Conservation (phyloP, 2,797 vertebrate genomes). For the Sebastes dallii region DNA sequence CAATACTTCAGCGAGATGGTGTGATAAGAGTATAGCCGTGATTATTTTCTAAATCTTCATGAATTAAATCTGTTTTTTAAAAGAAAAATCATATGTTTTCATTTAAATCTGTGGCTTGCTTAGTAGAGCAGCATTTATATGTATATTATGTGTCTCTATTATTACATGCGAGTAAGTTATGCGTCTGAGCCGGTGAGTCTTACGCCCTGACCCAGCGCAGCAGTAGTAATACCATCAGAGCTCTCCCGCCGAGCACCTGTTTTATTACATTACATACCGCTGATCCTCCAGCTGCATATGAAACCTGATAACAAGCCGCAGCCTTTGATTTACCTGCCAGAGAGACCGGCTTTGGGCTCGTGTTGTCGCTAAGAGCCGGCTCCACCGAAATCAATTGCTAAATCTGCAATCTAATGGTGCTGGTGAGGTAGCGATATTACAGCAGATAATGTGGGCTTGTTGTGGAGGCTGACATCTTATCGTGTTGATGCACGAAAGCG, state of each 20-base stretch:
- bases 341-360: constrained; percentile 37
- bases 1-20: constrained; percentile 45
- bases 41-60: constrained; percentile 51
- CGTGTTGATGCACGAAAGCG: not conserved
- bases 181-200: constrained; percentile 40
- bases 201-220: constrained; percentile 50
- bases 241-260: constrained; percentile 57
- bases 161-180: constrained; percentile 58
- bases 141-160: constrained; percentile 6
- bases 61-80: constrained; percentile 21
- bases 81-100: not conserved
- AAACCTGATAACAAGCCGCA: constrained; percentile 71
- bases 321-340: constrained; percentile 68
- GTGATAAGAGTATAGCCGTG: constrained; percentile 28
- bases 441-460: constrained; percentile 21
- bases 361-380: constrained; percentile 34
- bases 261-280: constrained; percentile 69
- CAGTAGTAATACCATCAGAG: constrained; percentile 61
- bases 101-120: not conserved
- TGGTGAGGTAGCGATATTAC: constrained; percentile 10
- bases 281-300: constrained; percentile 74
- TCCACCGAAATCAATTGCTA: constrained; percentile 48
- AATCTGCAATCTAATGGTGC: constrained; percentile 50
- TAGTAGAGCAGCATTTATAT: not conserved
- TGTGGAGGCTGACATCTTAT: constrained; percentile 32